A percentile compares a stretch with the other conserved stretches of the same genome.
These are phyloP conservation scores for Drosophila sordidapex DNA, from an alignment of 2,888 invertebrate species.

Conservation along the genomic window DNA sequence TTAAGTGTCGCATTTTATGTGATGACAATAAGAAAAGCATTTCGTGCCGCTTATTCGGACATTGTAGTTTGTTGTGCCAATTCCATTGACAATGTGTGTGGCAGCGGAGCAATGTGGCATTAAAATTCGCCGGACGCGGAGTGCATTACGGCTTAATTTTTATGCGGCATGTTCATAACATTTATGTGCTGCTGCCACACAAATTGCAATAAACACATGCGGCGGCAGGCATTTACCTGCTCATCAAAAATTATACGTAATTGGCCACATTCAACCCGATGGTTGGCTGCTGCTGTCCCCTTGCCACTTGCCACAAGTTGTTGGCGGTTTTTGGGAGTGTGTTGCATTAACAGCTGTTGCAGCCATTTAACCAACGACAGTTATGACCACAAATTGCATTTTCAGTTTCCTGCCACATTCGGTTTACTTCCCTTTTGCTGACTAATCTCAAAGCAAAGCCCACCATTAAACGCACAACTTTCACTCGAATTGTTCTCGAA, in stretches of 20 bases:
- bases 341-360: slow-evolving; percentile 41
- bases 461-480: not conserved
- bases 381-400: slow-evolving; percentile 49
- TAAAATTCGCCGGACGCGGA: slow-evolving; percentile 34
- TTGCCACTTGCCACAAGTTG: slow-evolving; percentile 15
- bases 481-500: slow-evolving; percentile 5
- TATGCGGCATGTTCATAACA: slow-evolving; percentile 63
- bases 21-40: slow-evolving; percentile 29
- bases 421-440: not conserved
- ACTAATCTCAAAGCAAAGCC: slow-evolving; percentile 23
- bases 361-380: slow-evolving; percentile 27
- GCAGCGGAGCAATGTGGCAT: slow-evolving; percentile 34
- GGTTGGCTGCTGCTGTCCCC: not conserved
- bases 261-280: slow-evolving; percentile 2
- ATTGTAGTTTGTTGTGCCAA: slow-evolving; percentile 56
- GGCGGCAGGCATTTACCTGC: slow-evolving; percentile 28
- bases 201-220: slow-evolving; percentile 49
- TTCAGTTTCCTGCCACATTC: slow-evolving; percentile 14
- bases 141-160: slow-evolving; percentile 78
- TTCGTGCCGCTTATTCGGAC: slow-evolving; percentile 39
- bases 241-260: slow-evolving; percentile 15
- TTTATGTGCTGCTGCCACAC: slow-evolving; percentile 60
- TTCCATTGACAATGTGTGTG: slow-evolving; percentile 41
- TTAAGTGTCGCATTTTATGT: slow-evolving; percentile 58
- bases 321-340: slow-evolving; percentile 28